Evolutionary conservation across 2,113 vertebrate genomes (phyloP).

Genomic region (Bos indicus): DNA sequence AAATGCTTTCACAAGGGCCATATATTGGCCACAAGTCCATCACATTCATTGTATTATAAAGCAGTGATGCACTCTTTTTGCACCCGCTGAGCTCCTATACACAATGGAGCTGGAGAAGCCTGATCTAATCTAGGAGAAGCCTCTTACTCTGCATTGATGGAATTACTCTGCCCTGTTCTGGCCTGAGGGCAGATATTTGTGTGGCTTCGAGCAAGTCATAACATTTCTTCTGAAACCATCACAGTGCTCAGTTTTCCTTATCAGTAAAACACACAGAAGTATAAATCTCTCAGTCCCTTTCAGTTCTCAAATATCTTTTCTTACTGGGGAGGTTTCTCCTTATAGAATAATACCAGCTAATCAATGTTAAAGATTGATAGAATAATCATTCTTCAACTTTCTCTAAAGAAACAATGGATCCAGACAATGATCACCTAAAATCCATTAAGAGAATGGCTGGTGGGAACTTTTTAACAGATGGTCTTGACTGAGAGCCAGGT

Average conservation of each 20-base stretch:
- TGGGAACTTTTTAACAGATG: neutral
- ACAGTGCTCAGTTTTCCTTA: neutral
- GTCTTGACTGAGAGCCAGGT: neutral
- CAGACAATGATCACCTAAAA: neutral
- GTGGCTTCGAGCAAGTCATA: neutral
- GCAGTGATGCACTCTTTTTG: neutral
- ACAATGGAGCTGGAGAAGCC: neutral
- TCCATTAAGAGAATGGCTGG: neutral
- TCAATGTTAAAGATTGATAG: neutral
- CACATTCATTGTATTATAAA: neutral
- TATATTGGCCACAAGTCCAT: neutral
- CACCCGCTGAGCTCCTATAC: rapidly evolving
- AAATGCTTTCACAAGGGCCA: neutral
- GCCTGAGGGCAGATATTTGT: neutral
- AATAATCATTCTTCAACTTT: neutral
- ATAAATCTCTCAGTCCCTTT: neutral
- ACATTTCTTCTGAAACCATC: neutral
- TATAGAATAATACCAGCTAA: neutral
- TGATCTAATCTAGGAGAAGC: neutral
- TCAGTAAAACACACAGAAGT: neutral
- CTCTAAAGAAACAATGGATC: neutral
- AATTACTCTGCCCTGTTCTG: neutral
- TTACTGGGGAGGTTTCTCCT: neutral
- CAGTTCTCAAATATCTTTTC: neutral
- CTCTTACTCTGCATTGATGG: neutral